Evolutionary conservation across 2,888 invertebrate genomes (phyloP).

Genomic region (Sclerodermus sp.): DNA sequence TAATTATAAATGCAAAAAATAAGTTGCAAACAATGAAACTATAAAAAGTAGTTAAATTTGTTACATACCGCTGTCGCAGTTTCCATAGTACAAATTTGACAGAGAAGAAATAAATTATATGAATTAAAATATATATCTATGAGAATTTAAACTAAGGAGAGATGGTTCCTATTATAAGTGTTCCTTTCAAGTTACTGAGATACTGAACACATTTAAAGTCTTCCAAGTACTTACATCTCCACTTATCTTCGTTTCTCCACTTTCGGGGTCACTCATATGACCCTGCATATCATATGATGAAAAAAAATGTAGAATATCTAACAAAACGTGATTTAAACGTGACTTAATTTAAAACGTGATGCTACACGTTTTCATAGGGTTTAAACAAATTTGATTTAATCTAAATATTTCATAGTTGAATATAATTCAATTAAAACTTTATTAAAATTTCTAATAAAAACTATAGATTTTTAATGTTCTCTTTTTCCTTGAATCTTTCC

Average conservation of each 20-base stretch:
- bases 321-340: constrained; percentile 54
- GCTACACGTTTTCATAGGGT: neutral
- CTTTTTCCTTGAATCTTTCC: no score
- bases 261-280: constrained; percentile 48
- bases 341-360: constrained; percentile 39
- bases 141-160: neutral
- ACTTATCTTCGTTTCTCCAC: constrained; percentile 49
- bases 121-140: neutral
- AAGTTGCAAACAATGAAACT: no score
- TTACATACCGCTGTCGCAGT: constrained; percentile 47
- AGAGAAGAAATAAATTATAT: neutral
- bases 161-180: neutral
- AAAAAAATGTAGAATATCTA: constrained; percentile 32
- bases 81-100: constrained; percentile 26
- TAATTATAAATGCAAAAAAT: no score
- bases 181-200: constrained; percentile 8
- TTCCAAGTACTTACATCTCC: constrained; percentile 50
- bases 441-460: no score
- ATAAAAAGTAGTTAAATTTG: constrained; percentile 2
- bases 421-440: no score
- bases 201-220: constrained; percentile 37
- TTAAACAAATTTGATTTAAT: constrained; percentile 3
- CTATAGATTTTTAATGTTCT: no score
- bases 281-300: constrained; percentile 49
- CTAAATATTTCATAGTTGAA: no score